Evolutionary conservation across 2,113 vertebrate species (phyloP).

Genomic region (Macaca mulatta): DNA sequence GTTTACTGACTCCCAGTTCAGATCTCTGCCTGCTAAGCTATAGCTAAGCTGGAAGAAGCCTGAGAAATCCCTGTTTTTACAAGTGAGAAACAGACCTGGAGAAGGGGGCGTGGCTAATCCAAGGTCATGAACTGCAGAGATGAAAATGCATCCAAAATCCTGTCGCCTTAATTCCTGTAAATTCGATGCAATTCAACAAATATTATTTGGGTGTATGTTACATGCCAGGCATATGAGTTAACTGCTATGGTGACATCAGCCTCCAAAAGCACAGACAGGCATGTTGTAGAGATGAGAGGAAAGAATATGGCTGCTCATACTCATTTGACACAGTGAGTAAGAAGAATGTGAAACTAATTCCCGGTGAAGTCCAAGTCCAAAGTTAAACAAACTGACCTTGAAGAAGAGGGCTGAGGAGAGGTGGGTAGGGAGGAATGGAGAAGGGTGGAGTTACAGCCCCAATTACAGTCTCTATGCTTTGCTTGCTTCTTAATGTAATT

Average conservation of each 20-base stretch:
- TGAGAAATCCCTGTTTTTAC: neutral
- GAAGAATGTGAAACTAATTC: neutral
- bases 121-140: neutral
- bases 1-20: neutral
- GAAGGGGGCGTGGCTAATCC: neutral
- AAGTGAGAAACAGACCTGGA: neutral
- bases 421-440: accelerated
- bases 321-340: neutral
- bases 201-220: neutral
- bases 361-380: neutral
- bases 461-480: neutral
- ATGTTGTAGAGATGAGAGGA: neutral
- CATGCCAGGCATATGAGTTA: neutral
- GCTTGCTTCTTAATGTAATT: neutral
- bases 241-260: neutral
- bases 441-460: neutral
- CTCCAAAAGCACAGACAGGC: neutral
- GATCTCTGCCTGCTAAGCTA: neutral
- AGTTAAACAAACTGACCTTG: neutral
- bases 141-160: neutral
- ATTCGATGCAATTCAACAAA: neutral
- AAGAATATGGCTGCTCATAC: neutral
- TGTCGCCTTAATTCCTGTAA: neutral
- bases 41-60: neutral
- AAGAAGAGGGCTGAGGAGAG: neutral